Evolutionary conservation across 2,888 invertebrate genomes (phyloP).

Genomic region (Ophion costatus): DNA sequence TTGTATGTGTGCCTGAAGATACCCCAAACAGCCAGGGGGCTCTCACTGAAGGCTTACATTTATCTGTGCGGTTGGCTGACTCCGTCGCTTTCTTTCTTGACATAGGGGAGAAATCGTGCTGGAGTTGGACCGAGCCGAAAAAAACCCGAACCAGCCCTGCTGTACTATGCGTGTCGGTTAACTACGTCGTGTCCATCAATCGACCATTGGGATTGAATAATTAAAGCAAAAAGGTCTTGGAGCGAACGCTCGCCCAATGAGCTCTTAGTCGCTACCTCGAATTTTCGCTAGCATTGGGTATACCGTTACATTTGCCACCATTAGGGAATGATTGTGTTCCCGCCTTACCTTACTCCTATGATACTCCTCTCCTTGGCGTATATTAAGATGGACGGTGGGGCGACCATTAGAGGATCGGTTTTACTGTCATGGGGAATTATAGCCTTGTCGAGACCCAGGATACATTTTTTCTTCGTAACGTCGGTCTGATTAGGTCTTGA

Average conservation of each 20-base stretch:
- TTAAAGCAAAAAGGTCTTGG: constrained; percentile 68
- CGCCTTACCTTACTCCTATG: background rate
- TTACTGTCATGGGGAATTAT: constrained; percentile 15
- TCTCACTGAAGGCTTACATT: constrained; percentile 70
- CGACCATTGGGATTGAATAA: constrained; percentile 70
- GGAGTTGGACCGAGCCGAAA: constrained; percentile 14
- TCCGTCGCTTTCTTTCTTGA: constrained; percentile 65
- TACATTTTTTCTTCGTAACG: background rate
- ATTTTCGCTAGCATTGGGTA: constrained; percentile 21
- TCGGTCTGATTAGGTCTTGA: background rate
- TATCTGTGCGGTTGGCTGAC: constrained; percentile 69
- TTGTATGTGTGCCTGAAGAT: constrained; percentile 1
- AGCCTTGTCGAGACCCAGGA: background rate
- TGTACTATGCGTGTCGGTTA: constrained; percentile 36
- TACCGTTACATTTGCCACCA: background rate
- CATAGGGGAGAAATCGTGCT: constrained; percentile 39
- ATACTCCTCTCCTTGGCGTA: background rate
- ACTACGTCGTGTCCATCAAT: constrained; percentile 70
- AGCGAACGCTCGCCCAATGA: constrained; percentile 4
- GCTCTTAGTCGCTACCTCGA: constrained; percentile 36
- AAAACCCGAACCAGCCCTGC: background rate
- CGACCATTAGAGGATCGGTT: constrained; percentile 5
- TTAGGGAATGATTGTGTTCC: too few species aligned
- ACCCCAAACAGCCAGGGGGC: constrained; percentile 39
- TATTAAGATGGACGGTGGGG: constrained; percentile 50